These are phyloP conservation scores for Apogon talboti DNA, from an alignment of 2,797 vertebrate genomes.

Conservation along the genomic window DNA sequence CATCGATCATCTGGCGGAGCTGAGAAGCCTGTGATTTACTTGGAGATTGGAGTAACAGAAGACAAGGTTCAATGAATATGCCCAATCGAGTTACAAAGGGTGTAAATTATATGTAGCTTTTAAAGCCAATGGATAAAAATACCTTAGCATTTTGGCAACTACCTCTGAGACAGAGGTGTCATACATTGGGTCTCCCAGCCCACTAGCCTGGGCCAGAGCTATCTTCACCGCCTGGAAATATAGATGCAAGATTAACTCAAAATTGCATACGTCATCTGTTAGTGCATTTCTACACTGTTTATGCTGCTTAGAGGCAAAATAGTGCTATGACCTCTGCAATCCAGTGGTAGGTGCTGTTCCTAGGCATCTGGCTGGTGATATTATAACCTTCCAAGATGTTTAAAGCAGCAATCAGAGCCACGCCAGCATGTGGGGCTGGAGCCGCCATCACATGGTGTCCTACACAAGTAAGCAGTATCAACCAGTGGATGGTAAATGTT, in stretches of 20 bases:
- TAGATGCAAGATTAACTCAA: constrained; percentile 6
- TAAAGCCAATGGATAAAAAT: constrained; percentile 29
- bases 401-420: constrained; percentile 92
- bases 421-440: constrained; percentile 93
- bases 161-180: constrained; percentile 85
- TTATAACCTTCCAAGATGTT: constrained; percentile 98
- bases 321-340: constrained; percentile 89
- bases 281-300: not conserved
- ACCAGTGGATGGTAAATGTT: not conserved
- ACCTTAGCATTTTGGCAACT: constrained; percentile 92
- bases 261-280: not conserved
- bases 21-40: constrained; percentile 90
- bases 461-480: constrained; percentile 56
- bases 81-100: not conserved
- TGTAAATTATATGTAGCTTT: not conserved
- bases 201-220: constrained; percentile 90
- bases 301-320: not conserved
- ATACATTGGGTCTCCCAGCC: constrained; percentile 90
- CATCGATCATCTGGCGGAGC: constrained; percentile 90
- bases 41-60: constrained; percentile 32
- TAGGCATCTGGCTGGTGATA: constrained; percentile 86
- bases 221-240: constrained; percentile 91
- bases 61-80: constrained; percentile 1
- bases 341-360: constrained; percentile 90
- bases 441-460: constrained; percentile 92